Evolutionary conservation across 1,140 invertebrate genomes (phyloP), one percentile per base, ranked within the genome.

Genomic region (Cephus cinctus): DNA sequence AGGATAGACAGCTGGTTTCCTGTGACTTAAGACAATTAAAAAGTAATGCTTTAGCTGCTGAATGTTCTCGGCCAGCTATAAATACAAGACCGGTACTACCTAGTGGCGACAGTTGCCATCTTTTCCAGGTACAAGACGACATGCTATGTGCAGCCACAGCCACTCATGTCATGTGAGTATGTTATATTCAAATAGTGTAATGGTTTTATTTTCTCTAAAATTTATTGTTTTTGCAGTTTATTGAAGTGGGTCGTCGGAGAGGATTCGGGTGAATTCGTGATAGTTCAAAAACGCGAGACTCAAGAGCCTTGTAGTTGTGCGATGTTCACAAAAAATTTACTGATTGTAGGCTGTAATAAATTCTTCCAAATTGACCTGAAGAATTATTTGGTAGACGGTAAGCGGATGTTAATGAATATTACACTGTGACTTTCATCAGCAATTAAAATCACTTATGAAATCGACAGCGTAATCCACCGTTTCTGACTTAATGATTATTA

Each of bases 351-450:
- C 30, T 86, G 87, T 40, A 85, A 90, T 51, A 88, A 87, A 61
- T 89, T 91, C 56, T 90, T 88, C 67, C 86, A 89, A 71, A 83
- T 92, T 27, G 86, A 89, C 72, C 64, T 90, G 30, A 73, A 81
- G 9, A 83, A 81, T 47, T 89, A 84, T 50, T 63, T 70, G 23
- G 78, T 87, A 6, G 83, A 89, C 56, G 83, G 83, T 85, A 53
- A 21, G 42, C 3, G 39, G n/a, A n/a, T n/a, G n/a, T n/a, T n/a
- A n/a, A n/a, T n/a, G n/a, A n/a, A n/a, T n/a, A n/a, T n/a, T n/a
- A n/a, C n/a, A n/a, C n/a, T n/a, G n/a, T n/a, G n/a, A n/a, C n/a
- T n/a, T n/a, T n/a, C n/a, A n/a, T n/a, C n/a, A n/a, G n/a, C n/a
- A n/a, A n/a, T n/a, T n/a, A n/a, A n/a, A n/a, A n/a, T n/a, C n/a